These are phyloP conservation scores for Papilio machaon DNA, from an alignment of 1,140 invertebrate species.

Conservation along the genomic window DNA sequence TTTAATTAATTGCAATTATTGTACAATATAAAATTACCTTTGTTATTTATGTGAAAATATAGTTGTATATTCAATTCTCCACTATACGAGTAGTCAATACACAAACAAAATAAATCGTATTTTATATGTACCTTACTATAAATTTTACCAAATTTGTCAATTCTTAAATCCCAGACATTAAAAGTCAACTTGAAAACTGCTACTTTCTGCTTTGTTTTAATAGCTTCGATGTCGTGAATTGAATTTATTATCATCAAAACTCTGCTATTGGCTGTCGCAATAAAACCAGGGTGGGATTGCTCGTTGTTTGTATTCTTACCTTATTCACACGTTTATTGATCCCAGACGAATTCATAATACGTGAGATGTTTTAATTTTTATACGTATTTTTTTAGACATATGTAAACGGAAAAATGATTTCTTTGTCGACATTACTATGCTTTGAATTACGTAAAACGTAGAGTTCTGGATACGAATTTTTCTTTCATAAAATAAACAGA, in stretches of 20 bases:
- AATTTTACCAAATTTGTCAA: constrained; percentile 8
- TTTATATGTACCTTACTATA: background rate
- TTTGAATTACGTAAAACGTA: background rate
- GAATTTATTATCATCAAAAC: constrained; percentile 38
- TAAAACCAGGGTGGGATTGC: constrained; percentile 26
- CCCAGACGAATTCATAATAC: constrained; percentile 35
- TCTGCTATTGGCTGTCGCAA: constrained; percentile 31
- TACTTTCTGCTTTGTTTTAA: constrained; percentile 30
- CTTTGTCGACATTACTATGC: background rate
- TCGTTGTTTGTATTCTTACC: constrained; percentile 37
- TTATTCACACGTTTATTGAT: constrained; percentile 38
- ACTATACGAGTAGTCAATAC: too few relatives aligned
- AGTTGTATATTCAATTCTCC: too few relatives aligned
- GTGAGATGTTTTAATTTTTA: constrained; percentile 27
- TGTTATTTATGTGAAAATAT: too few relatives aligned
- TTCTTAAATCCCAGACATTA: constrained; percentile 16
- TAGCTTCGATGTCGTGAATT: constrained; percentile 29
- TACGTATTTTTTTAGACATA: constrained; percentile 8
- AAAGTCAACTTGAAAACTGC: constrained; percentile 18
- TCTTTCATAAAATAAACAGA: background rate
- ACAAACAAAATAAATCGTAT: too few relatives aligned
- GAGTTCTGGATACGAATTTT: background rate
- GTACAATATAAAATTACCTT: too few relatives aligned
- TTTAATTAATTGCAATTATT: too few relatives aligned
- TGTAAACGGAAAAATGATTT: background rate